Evolutionary conservation across 2,888 invertebrate species (phyloP), one percentile per base, ranked within the genome.

Genomic region (Monochamus alternatus): DNA sequence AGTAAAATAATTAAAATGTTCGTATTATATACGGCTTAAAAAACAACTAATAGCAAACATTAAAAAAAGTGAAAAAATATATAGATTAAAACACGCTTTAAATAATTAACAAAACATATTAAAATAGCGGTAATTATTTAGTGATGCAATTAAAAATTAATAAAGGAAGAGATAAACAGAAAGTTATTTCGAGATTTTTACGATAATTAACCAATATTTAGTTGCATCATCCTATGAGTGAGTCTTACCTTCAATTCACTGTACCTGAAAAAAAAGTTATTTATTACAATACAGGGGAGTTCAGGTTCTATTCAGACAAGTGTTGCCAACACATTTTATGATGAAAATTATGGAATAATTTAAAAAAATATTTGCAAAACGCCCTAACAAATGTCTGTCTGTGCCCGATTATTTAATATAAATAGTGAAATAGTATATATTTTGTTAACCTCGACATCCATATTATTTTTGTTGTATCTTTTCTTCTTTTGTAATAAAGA

Each of bases 161-260:
- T 64, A 38, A 32, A 14, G 51, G 10, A 10, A 14, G 38, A 30
- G 30, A 30, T 9, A 31, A 51, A 62, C 10, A 51, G 8, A 68
- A 60, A 9, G 9, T 1, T n/a, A 60, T 60, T 7, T 38, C 4
- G 4, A 38, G 38, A 38, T 38, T 38, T 12, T 47, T 12, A 1
- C 22, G 44, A 70, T 78, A 66, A 80, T 71, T 76, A 76, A 10
- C 74, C 67, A 51, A 65, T 59, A 69, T 77, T 74, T 5, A 75
- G 32, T 38, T 77, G 70, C 31, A 75, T 76, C 73, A 80, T 60
- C 66, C 63, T 72, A n/a, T 73, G 64, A 5, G 62, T 67, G 83
- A 93, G 93, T 85, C 93, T 90, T 77, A 90, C 90, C 76, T 91
- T 90, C 89, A 93, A 89, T 84, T 93, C 93, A 76, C 91, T 90